These are phyloP conservation scores for Serripes groenlandicus DNA, from an alignment of 2,888 invertebrate species.

Conservation along the genomic window DNA sequence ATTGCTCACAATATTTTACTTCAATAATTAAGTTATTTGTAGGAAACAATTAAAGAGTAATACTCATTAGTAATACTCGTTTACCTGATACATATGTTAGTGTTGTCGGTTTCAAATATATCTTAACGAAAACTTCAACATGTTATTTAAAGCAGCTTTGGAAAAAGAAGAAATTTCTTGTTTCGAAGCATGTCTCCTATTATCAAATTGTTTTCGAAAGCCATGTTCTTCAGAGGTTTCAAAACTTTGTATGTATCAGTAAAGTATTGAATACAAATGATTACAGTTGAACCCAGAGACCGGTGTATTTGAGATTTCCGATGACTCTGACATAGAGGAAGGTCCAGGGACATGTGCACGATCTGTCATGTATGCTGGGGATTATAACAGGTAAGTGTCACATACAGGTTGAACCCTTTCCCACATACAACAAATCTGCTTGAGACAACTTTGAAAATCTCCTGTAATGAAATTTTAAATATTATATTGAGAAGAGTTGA, in stretches of 20 bases:
- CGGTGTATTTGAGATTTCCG: constrained; percentile 57
- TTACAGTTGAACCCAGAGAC: constrained; percentile 25
- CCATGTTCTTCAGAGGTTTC: background rate
- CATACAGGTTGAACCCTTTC: background rate
- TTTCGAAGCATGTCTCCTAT: background rate
- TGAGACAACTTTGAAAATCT: too few relatives aligned
- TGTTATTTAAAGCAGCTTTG: background rate
- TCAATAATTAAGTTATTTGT: too few relatives aligned
- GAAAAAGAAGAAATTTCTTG: background rate
- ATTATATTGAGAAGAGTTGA: too few relatives aligned
- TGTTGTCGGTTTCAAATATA: too few relatives aligned
- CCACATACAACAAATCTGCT: background rate
- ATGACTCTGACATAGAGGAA: constrained; percentile 35
- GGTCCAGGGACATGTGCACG: constrained; percentile 43
- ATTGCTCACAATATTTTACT: too few relatives aligned
- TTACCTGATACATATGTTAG: too few relatives aligned
- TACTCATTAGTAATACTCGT: too few relatives aligned
- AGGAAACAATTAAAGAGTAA: too few relatives aligned
- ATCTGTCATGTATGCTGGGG: constrained; percentile 27
- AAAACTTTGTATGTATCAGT: background rate
- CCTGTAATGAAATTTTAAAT: too few relatives aligned
- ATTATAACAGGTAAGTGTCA: constrained; percentile 39
- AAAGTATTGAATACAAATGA: background rate
- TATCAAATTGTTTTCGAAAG: background rate
- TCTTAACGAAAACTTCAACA: too few relatives aligned